Base-by-base conservation (phyloP, 1,140 invertebrate genomes). In the Pollicipes pollicipes region DNA sequence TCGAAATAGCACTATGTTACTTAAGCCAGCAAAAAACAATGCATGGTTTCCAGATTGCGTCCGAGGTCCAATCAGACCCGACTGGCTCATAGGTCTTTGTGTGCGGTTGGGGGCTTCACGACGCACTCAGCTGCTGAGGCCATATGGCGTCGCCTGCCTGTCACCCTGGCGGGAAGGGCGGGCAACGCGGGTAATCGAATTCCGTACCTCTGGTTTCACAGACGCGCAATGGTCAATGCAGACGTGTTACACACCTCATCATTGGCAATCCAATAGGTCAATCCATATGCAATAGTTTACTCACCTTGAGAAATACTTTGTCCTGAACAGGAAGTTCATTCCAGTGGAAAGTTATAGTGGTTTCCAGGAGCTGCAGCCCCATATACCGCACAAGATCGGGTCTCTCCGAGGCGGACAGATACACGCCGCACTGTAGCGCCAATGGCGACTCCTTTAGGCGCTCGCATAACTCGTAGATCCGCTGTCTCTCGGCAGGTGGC, bases 301-400 rank as follows among this genome's bases (percentile, higher is more conserved):
- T 73, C 79, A 86, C 85, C 81, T 94, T 94, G 71, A 95, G 91
- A 75, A 89, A 91, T 58, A 92, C 82, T 78, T 93, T 95, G 76
- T 94, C 90, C 69, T 86, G 84, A 73, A 91, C 88, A 2, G 87
- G 87, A 70, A 95, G 88, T 75, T 89, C 87, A 70, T 90, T 91
- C 92, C 92, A 95, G 32, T 88, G 84, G 77, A 91, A 94, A 81
- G 93, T 95, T 1, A 95, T 87, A 73, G 88, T 91, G 76, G 95
- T 87, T 78, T 95, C 92, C 84, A 95, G 88, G 0, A 95, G 78
- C 76, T 95, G 91, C 0, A 95, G 79, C 0, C 92, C 93, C 82
- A 95, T 93, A 80, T 93, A 90, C 67, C 90, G 85, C 0, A 91
- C 86, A 69, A 90, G 85, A 32, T 88, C 84, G 30, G 88, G 88